Percentiles rank a stretch among this genome's conserved stretches.
Conservation (phyloP, 2,888 invertebrate species). For the Drosophila vallismaia region DNA sequence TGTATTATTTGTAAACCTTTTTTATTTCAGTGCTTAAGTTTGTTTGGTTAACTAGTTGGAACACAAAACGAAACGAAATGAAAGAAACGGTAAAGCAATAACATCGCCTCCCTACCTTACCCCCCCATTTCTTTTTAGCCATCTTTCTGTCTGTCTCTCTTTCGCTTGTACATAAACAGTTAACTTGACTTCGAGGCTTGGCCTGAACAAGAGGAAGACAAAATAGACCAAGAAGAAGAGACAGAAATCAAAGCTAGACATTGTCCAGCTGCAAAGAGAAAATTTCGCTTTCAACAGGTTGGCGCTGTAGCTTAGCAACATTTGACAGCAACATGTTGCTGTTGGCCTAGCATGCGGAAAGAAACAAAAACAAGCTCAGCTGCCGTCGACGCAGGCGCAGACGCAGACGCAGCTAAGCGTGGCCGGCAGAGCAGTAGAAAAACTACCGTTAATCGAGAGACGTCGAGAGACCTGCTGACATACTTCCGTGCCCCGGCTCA, state of each 20-base stretch:
- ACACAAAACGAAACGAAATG: constrained; percentile 41
- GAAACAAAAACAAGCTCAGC: constrained; percentile 32
- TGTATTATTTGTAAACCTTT: not conserved
- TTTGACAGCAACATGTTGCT: constrained; percentile 8
- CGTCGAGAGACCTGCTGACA: constrained; percentile 83
- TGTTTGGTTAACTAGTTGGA: constrained; percentile 55
- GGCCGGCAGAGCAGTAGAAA: constrained; percentile 61
- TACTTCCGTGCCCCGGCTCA: constrained; percentile 81
- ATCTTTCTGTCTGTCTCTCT: constrained; percentile 34
- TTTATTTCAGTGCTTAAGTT: constrained; percentile 22
- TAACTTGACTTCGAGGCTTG: constrained; percentile 74
- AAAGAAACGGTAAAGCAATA: constrained; percentile 72
- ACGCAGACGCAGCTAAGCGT: constrained; percentile 75
- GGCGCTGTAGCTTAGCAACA: constrained; percentile 66
- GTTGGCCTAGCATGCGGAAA: constrained; percentile 57
- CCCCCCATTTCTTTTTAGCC: not conserved
- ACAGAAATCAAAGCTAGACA: constrained; percentile 56
- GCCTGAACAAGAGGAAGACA: constrained; percentile 41
- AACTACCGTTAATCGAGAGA: constrained; percentile 84
- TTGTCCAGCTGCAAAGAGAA: constrained; percentile 51
- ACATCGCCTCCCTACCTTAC: constrained; percentile 2
- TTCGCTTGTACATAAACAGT: constrained; percentile 69
- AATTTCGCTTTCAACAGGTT: constrained; percentile 84
- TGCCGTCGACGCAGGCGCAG: constrained; percentile 39
- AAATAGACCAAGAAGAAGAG: constrained; percentile 42